Evolutionary conservation across 2,113 vertebrate genomes (phyloP), one percentile per base, ranked within the genome.

Genomic region (Acanthochromis polyacanthus): DNA sequence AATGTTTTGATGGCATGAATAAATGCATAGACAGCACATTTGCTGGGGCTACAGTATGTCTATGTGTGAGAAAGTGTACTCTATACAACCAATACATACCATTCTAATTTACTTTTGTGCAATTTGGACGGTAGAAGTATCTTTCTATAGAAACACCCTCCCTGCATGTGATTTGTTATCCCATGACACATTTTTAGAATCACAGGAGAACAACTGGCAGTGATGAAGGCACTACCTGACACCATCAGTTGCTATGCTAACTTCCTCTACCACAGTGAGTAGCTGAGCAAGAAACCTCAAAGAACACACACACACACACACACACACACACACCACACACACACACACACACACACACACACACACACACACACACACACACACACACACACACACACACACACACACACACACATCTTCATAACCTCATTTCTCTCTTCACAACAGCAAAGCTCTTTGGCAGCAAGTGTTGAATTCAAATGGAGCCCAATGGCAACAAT

Each of bases 361-460:
- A 74, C 20, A 48, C 30, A 46, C 14, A 48, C 28, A 71, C 23
- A 76, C 25, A 52, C 43, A 74, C 20, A 48, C 30, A 46, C 14
- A 48, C 28, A 71, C 23, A 25, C 64, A 70, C 69, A 67, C 25
- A 60, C 56, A 68, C 52, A 71, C 12, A 67, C 53, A 59, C 28
- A 63, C 48, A 52, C 52, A 64, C 76, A 76, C 43, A 56, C 48
- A 9, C 57, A 25, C 51, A n/a, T 67, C 57, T 10, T 71, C 62
- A 72, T 80, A 73, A 72, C 67, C 59, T 76, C 28, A 71, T 85
- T 85, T 77, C 19, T 85, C 36, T 62, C 55, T 67, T 84, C 71
- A 80, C 58, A 67, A 58, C 38, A 75, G 70, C 60, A 84, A 75
- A 87, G 82, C 83, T 84, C 80, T 83, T 58, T 67, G 56, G 86